Evolutionary conservation across 2,797 vertebrate species (phyloP), one percentile per base, ranked within the genome.

Genomic region (Cuculus canorus): DNA sequence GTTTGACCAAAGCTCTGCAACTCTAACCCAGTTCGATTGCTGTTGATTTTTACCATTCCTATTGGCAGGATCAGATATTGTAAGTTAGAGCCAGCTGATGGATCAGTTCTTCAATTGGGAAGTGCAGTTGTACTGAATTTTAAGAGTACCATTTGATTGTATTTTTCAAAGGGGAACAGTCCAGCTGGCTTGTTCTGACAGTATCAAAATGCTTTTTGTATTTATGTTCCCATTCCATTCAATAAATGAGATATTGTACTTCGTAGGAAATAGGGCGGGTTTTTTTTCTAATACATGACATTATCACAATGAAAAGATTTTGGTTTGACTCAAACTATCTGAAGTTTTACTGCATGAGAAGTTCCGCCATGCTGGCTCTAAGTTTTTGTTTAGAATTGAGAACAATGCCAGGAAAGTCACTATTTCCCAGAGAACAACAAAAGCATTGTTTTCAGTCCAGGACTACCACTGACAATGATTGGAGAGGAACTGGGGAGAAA

Each of bases 101-200:
- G 88, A 92, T 91, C 72, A 45, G 33, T 56, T 91, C 56, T 93
- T 92, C 82, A 83, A 21, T 1, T 76, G 89, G 65, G 57, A 94
- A 96, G 90, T 79, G 54, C 50, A 83, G 39, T 56, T 88, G 25
- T 78, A 78, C 83, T 83, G 82, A 41, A 73, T 72, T 89, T 83
- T 75, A 54, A 71, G 50, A 59, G 76, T 48, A 83, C 8, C 78
- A 53, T 86, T 80, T 78, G 27, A 87, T 59, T 87, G 61, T 17
- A 64, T 86, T 92, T 94, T 91, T 86, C 64, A 80, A 82, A 90
- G 45, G 52, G 37, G 41, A 56, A 47, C 87, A 56, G 32, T 89
- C 84, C 50, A 93, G 19, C 57, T 90, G 71, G 59, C 25, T 86
- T 95, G 43, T 53, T 95, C 68, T 90, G 59, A 63, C 54, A 64